Conservation (phyloP, 1,140 invertebrate species). For the Cephus cinctus region DNA sequence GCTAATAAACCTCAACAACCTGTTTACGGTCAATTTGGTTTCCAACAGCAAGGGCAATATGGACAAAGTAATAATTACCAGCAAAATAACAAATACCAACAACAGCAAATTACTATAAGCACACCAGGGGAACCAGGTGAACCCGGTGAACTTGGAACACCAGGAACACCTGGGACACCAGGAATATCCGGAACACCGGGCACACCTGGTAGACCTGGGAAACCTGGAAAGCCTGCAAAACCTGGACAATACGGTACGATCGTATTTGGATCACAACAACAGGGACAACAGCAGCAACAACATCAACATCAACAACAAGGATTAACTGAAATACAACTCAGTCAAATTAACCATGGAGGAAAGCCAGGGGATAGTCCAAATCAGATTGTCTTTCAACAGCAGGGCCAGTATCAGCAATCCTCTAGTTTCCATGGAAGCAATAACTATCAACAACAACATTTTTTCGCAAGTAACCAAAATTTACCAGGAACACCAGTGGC, state of each 20-base stretch:
- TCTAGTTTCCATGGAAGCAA: not conserved
- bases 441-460: conserved; percentile 7
- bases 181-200: conserved; percentile 13
- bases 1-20: too few species aligned
- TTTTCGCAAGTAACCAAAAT: not conserved
- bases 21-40: too few species aligned
- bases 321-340: not conserved
- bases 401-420: not conserved
- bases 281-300: conserved; percentile 2
- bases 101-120: too few species aligned
- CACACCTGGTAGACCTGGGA: not conserved
- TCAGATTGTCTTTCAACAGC: not conserved
- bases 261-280: too few species aligned
- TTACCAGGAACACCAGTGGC: conserved; percentile 1
- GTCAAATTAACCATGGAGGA: not conserved
- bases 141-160: conserved; percentile 17
- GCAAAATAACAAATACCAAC: not conserved
- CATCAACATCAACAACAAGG: conserved; percentile 5
- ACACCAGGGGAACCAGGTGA: conserved; percentile 40
- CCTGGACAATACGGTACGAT: not conserved
- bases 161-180: conserved; percentile 15
- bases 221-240: not conserved
- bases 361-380: not conserved
- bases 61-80: not conserved
- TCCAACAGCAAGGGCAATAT: not conserved